phyloP scores from a whole-genome alignment of 1,140 invertebrate genomes.

The Pseudomyrmex flavicornis region DNA sequence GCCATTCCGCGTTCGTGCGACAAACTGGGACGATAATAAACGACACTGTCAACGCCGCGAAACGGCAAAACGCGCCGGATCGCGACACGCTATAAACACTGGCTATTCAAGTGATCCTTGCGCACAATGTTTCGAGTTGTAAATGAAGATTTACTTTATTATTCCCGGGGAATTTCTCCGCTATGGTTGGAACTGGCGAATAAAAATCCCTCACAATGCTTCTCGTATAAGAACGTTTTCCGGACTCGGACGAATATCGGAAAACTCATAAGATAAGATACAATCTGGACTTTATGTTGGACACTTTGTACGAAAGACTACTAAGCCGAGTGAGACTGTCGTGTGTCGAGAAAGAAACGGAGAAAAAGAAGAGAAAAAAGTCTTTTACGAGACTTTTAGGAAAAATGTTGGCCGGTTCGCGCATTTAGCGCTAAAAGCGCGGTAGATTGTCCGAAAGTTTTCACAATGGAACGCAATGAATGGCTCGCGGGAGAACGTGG shows the following conservation, averaged over 20 bases:
- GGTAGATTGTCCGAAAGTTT: background rate
- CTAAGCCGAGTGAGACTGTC: background rate
- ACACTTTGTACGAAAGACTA: background rate
- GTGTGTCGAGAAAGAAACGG: background rate
- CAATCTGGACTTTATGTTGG: slow-evolving; percentile 9
- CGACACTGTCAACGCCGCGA: background rate
- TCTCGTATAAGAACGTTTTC: slow-evolving; percentile 3
- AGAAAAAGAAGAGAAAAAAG: no score
- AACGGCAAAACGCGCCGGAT: slow-evolving; percentile 36
- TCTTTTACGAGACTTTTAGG: background rate
- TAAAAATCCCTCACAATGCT: slow-evolving; percentile 10
- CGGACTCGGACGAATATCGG: slow-evolving; percentile 2
- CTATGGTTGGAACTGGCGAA: background rate
- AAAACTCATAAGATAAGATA: slow-evolving; percentile 2
- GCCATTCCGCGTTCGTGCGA: slow-evolving; percentile 6
- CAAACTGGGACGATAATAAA: slow-evolving; percentile 50
- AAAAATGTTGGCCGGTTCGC: background rate
- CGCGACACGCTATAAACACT: slow-evolving; percentile 12
- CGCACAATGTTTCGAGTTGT: background rate
- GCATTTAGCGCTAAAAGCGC: slow-evolving; percentile 9
- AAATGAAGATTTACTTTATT: slow-evolving; percentile 45
- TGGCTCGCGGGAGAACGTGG: slow-evolving; percentile 12
- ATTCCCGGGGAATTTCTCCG: background rate
- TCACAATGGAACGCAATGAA: background rate
- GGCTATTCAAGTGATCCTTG: background rate